These are phyloP conservation scores for Pseudochaenichthys georgianus DNA, from an alignment of 2,797 vertebrate genomes.

Conservation along the genomic window DNA sequence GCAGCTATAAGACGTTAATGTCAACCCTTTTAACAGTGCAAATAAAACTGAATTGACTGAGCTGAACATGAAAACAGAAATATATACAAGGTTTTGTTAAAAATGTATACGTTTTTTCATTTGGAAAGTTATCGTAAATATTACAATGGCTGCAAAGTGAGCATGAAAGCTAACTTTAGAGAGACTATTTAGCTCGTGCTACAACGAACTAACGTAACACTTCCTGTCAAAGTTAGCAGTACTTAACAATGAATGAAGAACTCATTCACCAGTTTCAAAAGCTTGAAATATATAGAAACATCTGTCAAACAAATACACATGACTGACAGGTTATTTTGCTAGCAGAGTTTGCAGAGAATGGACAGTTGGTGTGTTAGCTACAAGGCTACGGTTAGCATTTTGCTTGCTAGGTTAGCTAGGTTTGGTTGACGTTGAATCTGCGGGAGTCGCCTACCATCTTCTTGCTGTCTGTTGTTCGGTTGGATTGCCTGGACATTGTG, in stretches of 20 bases:
- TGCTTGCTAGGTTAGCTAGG: conserved; percentile 42
- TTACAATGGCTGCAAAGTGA: fast-evolving
- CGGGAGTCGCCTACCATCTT: conserved; percentile 90
- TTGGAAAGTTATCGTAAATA: background rate
- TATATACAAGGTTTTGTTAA: too few species aligned
- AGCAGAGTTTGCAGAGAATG: too few species aligned
- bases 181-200: conserved; percentile 16
- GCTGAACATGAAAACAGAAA: background rate
- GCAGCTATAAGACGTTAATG: background rate
- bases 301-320: fast-evolving
- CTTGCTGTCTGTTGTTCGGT: conserved; percentile 94
- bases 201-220: background rate
- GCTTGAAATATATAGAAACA: fast-evolving
- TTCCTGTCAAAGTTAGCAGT: background rate
- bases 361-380: background rate
- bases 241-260: background rate
- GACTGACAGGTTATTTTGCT: background rate
- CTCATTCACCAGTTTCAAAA: background rate
- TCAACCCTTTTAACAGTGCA: too few species aligned
- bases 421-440: conserved; percentile 26
- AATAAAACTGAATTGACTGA: background rate
- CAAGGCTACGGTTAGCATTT: conserved; percentile 38
- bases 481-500: conserved; percentile 92
- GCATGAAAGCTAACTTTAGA: too few species aligned
- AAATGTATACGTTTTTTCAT: background rate